A percentile compares a stretch with the other conserved stretches of the same genome.
Evolutionary conservation across 1,140 invertebrate genomes (phyloP).

Genomic region (Druon quercuslanigerum): DNA sequence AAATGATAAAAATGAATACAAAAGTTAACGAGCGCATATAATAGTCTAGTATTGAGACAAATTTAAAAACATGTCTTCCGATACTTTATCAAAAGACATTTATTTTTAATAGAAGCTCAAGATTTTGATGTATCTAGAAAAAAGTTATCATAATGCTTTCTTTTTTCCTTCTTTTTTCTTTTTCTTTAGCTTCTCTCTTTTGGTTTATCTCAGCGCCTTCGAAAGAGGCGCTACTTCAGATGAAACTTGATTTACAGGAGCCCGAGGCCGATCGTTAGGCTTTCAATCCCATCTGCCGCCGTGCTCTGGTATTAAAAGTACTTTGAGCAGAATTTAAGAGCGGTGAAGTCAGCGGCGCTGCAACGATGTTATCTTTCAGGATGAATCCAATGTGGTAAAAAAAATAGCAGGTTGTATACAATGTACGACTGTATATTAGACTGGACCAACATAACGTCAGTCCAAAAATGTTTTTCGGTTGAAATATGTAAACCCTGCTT

Average conservation of each 20-base stretch:
- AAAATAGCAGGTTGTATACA: too few relatives aligned
- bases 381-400: neutral
- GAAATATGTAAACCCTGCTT: too few relatives aligned
- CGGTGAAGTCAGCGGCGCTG: neutral
- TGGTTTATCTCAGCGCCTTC: neutral
- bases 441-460: neutral
- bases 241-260: conserved; percentile 8
- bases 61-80: too few relatives aligned
- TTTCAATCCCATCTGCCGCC: conserved; percentile 9
- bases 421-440: neutral
- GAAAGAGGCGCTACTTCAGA: neutral
- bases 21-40: too few relatives aligned
- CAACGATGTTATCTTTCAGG: neutral
- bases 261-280: neutral
- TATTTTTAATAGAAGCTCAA: too few relatives aligned
- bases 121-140: neutral
- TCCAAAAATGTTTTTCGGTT: neutral
- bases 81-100: too few relatives aligned
- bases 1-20: too few relatives aligned
- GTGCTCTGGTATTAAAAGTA: conserved; percentile 18
- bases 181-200: neutral
- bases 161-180: neutral
- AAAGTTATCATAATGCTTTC: neutral
- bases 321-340: conserved; percentile 7
- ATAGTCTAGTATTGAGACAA: too few relatives aligned